These are phyloP conservation scores for Drosophila infuscata DNA, from an alignment of 2,888 invertebrate species.

Conservation along the genomic window DNA sequence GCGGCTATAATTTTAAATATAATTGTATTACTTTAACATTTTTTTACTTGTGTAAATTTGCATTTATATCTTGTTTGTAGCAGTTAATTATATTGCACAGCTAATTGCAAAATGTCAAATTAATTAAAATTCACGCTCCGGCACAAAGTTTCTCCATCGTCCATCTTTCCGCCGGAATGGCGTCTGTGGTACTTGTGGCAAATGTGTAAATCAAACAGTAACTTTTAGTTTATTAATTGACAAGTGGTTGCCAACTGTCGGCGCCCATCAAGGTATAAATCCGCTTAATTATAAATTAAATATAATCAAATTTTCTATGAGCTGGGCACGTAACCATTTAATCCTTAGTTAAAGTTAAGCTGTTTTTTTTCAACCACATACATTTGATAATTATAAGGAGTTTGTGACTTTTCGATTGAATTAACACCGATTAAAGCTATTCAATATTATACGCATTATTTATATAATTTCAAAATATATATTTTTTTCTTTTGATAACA, in stretches of 20 bases:
- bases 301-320: slow-evolving; percentile 32
- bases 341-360: slow-evolving; percentile 1
- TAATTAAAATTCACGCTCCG: slow-evolving; percentile 69
- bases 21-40: slow-evolving; percentile 11
- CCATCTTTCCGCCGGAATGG: not conserved
- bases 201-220: slow-evolving; percentile 26
- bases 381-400: not conserved
- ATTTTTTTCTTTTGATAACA: not conserved
- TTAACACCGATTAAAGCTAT: slow-evolving; percentile 8
- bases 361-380: no score
- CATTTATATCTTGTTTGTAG: slow-evolving; percentile 71
- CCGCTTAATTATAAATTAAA: slow-evolving; percentile 68
- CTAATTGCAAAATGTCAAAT: slow-evolving; percentile 80
- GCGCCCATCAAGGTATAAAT: slow-evolving; percentile 68
- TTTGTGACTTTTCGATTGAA: not conserved
- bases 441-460: slow-evolving; percentile 7
- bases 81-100: slow-evolving; percentile 77
- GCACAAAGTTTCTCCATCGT: slow-evolving; percentile 15
- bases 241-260: slow-evolving; percentile 72
- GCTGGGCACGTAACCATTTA: not conserved
- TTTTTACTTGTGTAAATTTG: slow-evolving; percentile 57
- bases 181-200: not conserved
- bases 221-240: slow-evolving; percentile 56
- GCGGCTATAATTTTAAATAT: not conserved
- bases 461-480: not conserved